Base-by-base conservation (phyloP, 2,113 vertebrate species). In the Scartelaos histophorus region DNA sequence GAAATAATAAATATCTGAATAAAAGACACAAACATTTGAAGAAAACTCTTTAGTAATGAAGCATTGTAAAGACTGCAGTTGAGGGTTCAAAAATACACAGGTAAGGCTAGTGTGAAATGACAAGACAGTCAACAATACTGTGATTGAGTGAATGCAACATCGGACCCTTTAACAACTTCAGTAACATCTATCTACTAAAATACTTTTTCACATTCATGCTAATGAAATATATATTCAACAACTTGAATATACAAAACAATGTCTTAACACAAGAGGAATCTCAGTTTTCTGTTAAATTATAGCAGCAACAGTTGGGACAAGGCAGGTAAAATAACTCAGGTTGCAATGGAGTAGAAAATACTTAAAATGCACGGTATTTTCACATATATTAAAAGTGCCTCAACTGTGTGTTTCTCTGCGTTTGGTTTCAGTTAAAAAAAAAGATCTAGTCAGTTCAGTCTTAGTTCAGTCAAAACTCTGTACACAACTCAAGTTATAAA, bases 321-420 rank as follows among this genome's bases (percentile, higher is more conserved):
- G 74, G 70, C 81, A 71, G 83, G 66, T 81, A 84, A 84, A 87
- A 82, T 82, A 71, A 85, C 81, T 75, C 75, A 77, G 35, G 75
- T 83, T 81, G 85, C 75, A 67, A 87, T 70, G 72, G 83, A 70
- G 84, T 86, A 85, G 81, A 87, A 74, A 82, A 87, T 73, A 90
- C 81, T 74, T 66, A 56, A 80, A 82, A 85, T 85, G 85, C 87
- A 88, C 85, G 87, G 76, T 85, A 82, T 88, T 76, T 80, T 74
- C 54, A 73, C 70, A 65, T 56, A 86, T 77, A 81, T 75, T 81
- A 79, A 93, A 91, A 92, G 92, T 91, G 90, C 86, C 85, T 87
- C 22, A 81, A 84, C 78, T 69, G 80, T 88, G 89, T 89, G 88
- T 86, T 24, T 15, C 57, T 16, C 13, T 88, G 79, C 45, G 72